A percentile compares a stretch with the other conserved stretches of the same genome.
phyloP scores from a whole-genome alignment of 2,888 invertebrate species.

The Platerodrilus igneus region DNA sequence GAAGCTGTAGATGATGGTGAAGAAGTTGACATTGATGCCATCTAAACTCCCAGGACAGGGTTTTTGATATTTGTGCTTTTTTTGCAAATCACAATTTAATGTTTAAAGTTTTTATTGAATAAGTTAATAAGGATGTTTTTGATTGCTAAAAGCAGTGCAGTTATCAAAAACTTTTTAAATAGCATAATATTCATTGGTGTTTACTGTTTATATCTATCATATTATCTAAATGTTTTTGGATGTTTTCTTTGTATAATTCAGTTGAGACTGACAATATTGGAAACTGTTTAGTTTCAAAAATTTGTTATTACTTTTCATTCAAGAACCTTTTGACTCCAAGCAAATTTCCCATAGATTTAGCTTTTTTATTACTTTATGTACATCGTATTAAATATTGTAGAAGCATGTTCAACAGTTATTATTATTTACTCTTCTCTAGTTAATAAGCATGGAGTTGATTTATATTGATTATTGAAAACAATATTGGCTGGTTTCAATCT shows the following conservation, averaged over 20 bases:
- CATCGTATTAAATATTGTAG: constrained; percentile 23
- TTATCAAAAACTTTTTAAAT: not conserved
- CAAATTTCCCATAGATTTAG: constrained; percentile 16
- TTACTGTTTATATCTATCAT: constrained; percentile 13
- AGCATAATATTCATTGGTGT: constrained; percentile 13
- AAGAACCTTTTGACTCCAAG: constrained; percentile 13
- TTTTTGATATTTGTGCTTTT: constrained; percentile 13
- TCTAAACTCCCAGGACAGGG: constrained; percentile 54
- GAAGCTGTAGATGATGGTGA: constrained; percentile 62
- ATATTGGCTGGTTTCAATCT: constrained; percentile 28
- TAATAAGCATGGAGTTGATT: constrained; percentile 30
- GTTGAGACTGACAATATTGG: constrained; percentile 5
- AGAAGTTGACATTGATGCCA: constrained; percentile 86
- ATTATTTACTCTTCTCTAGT: constrained; percentile 22
- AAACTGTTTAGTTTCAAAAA: constrained; percentile 10
- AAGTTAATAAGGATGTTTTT: constrained; percentile 8
- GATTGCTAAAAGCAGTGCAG: not conserved
- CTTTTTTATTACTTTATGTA: constrained; percentile 28
- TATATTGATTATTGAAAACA: constrained; percentile 28
- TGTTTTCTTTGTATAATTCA: no score
- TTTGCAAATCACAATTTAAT: constrained; percentile 9
- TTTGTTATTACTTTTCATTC: constrained; percentile 12
- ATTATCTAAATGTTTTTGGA: constrained; percentile 14
- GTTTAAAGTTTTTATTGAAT: constrained; percentile 1
- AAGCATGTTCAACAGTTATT: constrained; percentile 24